Evolutionary conservation across 1,140 invertebrate species (phyloP), one percentile per base, ranked within the genome.

Genomic region (Drosophila arizonae): DNA sequence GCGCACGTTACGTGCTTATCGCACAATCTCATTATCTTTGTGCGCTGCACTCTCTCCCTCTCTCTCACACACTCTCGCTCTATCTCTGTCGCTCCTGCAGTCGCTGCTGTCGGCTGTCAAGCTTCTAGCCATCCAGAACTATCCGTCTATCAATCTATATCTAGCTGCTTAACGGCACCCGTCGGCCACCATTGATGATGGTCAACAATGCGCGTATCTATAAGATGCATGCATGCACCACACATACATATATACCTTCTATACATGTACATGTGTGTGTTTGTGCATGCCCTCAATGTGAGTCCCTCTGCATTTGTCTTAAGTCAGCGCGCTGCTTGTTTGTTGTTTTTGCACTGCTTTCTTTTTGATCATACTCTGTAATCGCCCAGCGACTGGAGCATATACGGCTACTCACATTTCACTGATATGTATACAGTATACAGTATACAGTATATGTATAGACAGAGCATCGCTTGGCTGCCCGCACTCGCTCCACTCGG

Each of bases 61-160:
- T 17, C n/a, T 6, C 43, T 6, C 41, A 1, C 41, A 4, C 10
- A n/a, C 41, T n/a, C 41, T 13, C 39, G 13, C 11, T 43, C 41
- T 43, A 5, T 11, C 41, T 43, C 41, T 43, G 1, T 43, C 41
- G 13, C 43, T 33, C 2, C 21, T 24, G 21, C 11, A 24, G 10
- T 24, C 11, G 33, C 8, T 9, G 9, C 24, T 45, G 13, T 17
- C 17, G 17, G 2, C 10, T 9, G 51, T n/a, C 51, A 33, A 15
- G 28, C 51, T 57, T 71, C 73, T 72, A 73, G 65, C 74, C 48
- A 70, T 77, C 64, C 73, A 71, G 77, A 56, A 45, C 77, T 62
- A 81, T 76, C 70, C 77, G 77, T 81, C 84, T 69, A 85, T 81
- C 81, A 77, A 86, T 85, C 78, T 85, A 75, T 70, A 70, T 71